A percentile compares a stretch with the other conserved stretches of the same genome.
Evolutionary conservation across 1,140 invertebrate species (phyloP).

Genomic region (Polypedilum pembai): DNA sequence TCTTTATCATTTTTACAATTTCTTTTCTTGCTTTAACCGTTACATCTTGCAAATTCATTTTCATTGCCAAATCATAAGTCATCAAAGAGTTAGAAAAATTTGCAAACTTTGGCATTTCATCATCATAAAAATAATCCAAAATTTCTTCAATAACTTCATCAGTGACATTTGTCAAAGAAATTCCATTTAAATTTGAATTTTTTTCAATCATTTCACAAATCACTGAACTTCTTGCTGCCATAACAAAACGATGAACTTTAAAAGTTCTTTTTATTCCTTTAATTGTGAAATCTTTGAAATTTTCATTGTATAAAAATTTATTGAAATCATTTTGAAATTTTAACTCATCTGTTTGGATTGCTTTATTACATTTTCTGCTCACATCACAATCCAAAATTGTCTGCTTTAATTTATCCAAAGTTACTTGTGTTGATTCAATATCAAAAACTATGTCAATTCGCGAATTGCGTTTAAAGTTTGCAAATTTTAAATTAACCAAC

Average conservation of each 20-base stretch:
- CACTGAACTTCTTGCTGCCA: background rate
- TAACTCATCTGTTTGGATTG: background rate
- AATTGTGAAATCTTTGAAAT: background rate
- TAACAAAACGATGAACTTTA: background rate
- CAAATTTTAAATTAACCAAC: background rate
- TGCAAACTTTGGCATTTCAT: background rate
- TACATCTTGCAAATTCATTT: background rate
- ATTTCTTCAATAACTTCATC: background rate
- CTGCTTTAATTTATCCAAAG: background rate
- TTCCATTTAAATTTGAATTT: background rate
- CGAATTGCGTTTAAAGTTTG: background rate
- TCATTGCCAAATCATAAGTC: background rate
- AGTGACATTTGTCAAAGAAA: background rate
- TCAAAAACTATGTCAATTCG: background rate
- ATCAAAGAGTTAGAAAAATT: background rate
- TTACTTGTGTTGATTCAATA: background rate
- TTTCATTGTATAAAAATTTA: background rate
- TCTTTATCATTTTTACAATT: background rate
- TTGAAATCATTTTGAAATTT: background rate
- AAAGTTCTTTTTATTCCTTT: background rate
- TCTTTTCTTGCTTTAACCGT: background rate
- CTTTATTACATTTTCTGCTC: background rate
- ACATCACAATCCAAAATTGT: background rate
- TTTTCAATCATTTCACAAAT: slow-evolving; percentile 6
- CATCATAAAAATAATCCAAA: background rate